Evolutionary conservation across 2,888 invertebrate genomes (phyloP), one percentile per base, ranked within the genome.

Genomic region (Apotomis turbidana): DNA sequence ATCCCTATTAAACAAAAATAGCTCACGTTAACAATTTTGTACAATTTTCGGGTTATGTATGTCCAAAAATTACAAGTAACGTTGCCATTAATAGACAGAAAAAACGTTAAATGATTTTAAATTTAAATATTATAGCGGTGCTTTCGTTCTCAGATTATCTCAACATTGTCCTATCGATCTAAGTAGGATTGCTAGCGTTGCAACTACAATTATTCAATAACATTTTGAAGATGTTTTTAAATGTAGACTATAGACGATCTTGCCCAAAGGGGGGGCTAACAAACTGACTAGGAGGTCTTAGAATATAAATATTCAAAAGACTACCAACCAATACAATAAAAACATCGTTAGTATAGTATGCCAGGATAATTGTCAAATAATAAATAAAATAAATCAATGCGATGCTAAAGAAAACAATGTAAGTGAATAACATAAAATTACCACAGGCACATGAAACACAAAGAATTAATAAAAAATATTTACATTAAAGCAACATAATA

Each of bases 401-500:
- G 85, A 83, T 78, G 79, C 67, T 76, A 73, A 83, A 84, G 83
- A 83, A 86, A 86, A 86, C 81, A 87, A 86, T 82, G 86, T 84
- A 83, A 84, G 82, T 85, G 81, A 84, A 84, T 80, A 82, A 82
- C 80, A 86, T 81, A 82, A 84, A 80, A 81, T 84, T 84, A 84
- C 77, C 80, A 80, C 82, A 77, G 70, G 71, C 69, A 86, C 83
- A 87, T 84, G 84, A 88, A 90, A 91, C 87, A 89, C 87, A 90
- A 88, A 83, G 84, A 83, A 85, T 66, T 84, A 79, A 83, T 91
- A 91, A 90, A 91, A 91, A 91, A 88, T 91, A 91, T 92, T 84
- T 93, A 93, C 93, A 93, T 86, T 90, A 90, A 92, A 90, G 90
- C 89, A 91, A 91, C 89, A 87, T 86, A 67, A 58, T 62, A 41